These are phyloP conservation scores for Takifugu flavidus DNA, from an alignment of 2,113 vertebrate genomes.

Conservation along the genomic window DNA sequence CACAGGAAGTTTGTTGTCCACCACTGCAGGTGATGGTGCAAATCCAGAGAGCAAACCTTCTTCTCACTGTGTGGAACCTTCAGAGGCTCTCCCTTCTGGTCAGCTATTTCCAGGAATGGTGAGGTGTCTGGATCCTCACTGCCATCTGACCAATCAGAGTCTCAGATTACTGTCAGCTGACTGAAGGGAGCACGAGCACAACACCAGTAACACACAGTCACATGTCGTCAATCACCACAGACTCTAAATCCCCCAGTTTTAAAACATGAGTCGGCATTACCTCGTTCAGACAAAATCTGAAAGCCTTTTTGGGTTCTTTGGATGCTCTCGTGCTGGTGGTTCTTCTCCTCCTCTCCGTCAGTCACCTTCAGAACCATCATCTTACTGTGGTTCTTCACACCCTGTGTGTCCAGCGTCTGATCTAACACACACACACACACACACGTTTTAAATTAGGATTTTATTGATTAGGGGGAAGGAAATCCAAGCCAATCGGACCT, in stretches of 20 bases:
- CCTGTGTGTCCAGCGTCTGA: constrained; percentile 82
- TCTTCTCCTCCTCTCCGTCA: constrained; percentile 74
- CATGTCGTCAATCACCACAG: background rate
- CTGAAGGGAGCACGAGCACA: too few relatives aligned
- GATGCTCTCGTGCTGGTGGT: constrained; percentile 76
- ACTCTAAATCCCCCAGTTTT: too few relatives aligned
- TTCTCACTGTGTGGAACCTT: constrained; percentile 82
- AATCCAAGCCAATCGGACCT: too few relatives aligned
- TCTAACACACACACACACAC: constrained; percentile 62
- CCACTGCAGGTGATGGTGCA: background rate
- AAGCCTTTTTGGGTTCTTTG: constrained; percentile 86
- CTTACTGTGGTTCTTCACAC: constrained; percentile 87
- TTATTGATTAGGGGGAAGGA: too few relatives aligned
- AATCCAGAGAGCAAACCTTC: constrained; percentile 68
- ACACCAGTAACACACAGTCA: background rate
- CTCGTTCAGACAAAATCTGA: constrained; percentile 90
- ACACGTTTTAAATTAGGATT: background rate
- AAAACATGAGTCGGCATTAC: constrained; percentile 30
- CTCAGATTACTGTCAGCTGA: background rate
- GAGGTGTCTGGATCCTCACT: constrained; percentile 77
- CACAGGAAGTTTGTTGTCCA: background rate
- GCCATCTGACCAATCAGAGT: constrained; percentile 73
- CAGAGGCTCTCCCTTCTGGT: constrained; percentile 91
- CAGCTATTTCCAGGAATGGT: constrained; percentile 90
- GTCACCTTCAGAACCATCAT: constrained; percentile 87